Base-by-base conservation (phyloP, 2,888 invertebrate species). In the Andrena bicolor region DNA sequence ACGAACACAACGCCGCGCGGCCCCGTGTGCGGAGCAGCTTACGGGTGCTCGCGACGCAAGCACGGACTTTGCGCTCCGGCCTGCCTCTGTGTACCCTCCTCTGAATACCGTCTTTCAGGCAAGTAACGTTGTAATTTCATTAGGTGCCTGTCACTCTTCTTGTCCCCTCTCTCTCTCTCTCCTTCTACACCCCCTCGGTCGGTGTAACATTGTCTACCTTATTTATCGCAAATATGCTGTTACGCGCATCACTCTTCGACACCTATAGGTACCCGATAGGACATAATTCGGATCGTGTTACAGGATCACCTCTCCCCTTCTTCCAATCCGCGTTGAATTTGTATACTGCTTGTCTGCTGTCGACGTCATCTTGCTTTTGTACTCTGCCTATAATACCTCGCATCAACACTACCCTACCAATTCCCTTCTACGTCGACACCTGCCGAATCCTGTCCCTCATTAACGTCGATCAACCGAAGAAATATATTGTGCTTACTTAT, bases 91-190 rank as follows among this genome's bases (percentile, higher is more conserved):
- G 76, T 71, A 63, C 58, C 69, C 48, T 56, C 28, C 76, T 70
- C 81, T 72, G 68, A 76, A 72, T 69, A 84, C 32, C 51, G 84
- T 85, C 89, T 90, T 90, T 89, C 85, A 84, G 83, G 77, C 80
- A 86, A 88, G 88, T 87, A 90, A 89, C 88, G 83, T 82, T 86
- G 84, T 87, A 89, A 90, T 90, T 90, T 90, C 88, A 87, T 90
- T 90, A 90, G 78, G 82, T 63, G 58, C 75, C 70, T 73, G 71
- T 65, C 73, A 32, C 73, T 76, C 74, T 35, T 41, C 58, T 51
- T 16, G 23, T 10, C 56, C 0, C 23, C 10, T 26, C 56, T 10
- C 56, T 26, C 56, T 10, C 56, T 56, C 56, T 8, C 20, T 2
- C 53, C 23, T 8, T 53, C 20, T 10, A 0, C 23, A 8, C 56